Percentiles rank a stretch among this genome's conserved stretches.
phyloP scores from a whole-genome alignment of 2,797 vertebrate species.

The Parambassis ranga region DNA sequence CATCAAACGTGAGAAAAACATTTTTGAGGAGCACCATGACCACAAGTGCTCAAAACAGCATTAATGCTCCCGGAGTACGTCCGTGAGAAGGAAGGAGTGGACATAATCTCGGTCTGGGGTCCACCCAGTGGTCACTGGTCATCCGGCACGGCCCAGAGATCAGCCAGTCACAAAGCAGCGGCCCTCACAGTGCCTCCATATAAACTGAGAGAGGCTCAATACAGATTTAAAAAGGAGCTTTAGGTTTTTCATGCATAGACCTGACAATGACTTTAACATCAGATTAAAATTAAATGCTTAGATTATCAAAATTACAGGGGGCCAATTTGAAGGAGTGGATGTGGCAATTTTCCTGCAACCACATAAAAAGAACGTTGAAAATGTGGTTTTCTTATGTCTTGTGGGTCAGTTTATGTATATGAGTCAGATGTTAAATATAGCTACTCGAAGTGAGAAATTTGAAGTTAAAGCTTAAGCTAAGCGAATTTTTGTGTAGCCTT shows the following conservation, averaged over 20 bases:
- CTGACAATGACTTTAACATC: not conserved
- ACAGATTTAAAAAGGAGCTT: not conserved
- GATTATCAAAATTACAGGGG: conserved; percentile 48
- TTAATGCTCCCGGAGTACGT: conserved; percentile 32
- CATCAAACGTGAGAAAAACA: conserved; percentile 50
- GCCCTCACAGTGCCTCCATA: not conserved
- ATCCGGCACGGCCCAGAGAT: conserved; percentile 38
- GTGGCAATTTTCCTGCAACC: conserved; percentile 19
- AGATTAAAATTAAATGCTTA: conserved; percentile 2
- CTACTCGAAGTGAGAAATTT: conserved; percentile 22
- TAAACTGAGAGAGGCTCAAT: conserved; percentile 15
- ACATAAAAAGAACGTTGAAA: conserved; percentile 13
- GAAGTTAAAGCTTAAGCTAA: not conserved
- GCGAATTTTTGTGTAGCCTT: conserved; percentile 1
- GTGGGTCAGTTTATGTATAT: conserved; percentile 8
- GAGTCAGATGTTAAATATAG: conserved; percentile 28
- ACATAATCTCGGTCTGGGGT: not conserved
- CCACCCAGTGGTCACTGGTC: conserved; percentile 51
- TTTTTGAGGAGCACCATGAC: conserved; percentile 22
- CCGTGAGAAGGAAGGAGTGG: conserved; percentile 26
- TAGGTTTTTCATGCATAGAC: not conserved
- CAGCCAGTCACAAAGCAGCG: conserved; percentile 42
- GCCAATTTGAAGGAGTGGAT: not conserved
- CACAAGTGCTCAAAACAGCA: conserved; percentile 55
- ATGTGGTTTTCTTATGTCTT: conserved; percentile 1